These are phyloP conservation scores for Drepanosiphum platanoidis DNA, from an alignment of 2,888 invertebrate species.

Conservation along the genomic window DNA sequence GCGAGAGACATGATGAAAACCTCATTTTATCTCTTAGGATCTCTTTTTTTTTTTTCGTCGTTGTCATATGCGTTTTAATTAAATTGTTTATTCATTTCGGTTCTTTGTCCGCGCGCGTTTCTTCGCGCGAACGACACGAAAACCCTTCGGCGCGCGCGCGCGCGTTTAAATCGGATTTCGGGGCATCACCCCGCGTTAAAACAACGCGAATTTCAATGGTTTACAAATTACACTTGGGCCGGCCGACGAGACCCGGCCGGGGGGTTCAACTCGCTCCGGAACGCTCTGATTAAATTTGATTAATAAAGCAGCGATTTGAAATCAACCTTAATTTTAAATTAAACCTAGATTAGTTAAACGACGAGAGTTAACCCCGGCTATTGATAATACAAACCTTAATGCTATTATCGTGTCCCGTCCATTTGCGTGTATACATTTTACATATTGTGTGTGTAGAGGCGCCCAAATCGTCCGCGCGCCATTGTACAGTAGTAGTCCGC, in stretches of 20 bases:
- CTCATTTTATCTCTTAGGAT: not conserved
- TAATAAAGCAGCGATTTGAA: not conserved
- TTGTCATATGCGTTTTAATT: too few relatives aligned
- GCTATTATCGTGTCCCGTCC: not conserved
- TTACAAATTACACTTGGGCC: not conserved
- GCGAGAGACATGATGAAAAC: not conserved
- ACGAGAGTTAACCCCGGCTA: not conserved
- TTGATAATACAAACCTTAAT: constrained; percentile 10
- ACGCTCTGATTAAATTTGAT: constrained; percentile 13
- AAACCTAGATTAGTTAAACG: constrained; percentile 27
- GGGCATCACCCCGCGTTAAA: not conserved
- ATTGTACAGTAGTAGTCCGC: not conserved
- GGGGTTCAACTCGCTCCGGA: not conserved
- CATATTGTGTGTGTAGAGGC: too few relatives aligned
- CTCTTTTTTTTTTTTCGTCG: not conserved
- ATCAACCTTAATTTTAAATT: constrained; percentile 21
- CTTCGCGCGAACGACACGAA: not conserved
- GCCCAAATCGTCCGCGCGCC: too few relatives aligned
- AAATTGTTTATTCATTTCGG: not conserved
- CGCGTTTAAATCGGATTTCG: not conserved
- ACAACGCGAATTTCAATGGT: not conserved
- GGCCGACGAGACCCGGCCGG: not conserved
- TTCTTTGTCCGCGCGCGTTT: not conserved
- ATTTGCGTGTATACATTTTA: constrained; percentile 2
- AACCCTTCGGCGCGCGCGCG: not conserved